Percentiles rank a stretch among this genome's conserved stretches.
phyloP scores from a whole-genome alignment of 2,888 invertebrate genomes.

The Phyllotreta cruciferae region DNA sequence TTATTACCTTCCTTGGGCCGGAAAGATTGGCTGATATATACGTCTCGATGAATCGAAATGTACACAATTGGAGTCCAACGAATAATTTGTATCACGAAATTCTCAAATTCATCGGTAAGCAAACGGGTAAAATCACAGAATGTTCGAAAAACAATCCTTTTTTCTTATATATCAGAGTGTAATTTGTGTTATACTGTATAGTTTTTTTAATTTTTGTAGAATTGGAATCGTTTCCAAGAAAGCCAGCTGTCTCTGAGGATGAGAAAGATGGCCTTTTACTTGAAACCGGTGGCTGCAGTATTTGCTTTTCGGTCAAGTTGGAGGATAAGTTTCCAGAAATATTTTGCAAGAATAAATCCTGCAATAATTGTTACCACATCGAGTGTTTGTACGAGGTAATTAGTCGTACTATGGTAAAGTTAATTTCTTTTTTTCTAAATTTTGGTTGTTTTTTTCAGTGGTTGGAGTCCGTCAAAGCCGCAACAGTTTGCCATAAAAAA shows the following conservation, averaged over 20 bases:
- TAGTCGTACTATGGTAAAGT: background rate
- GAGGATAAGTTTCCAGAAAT: constrained; percentile 57
- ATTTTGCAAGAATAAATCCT: constrained; percentile 56
- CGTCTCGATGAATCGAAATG: constrained; percentile 52
- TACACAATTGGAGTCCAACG: constrained; percentile 55
- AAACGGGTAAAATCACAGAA: background rate
- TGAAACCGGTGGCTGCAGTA: constrained; percentile 56
- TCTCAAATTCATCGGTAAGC: constrained; percentile 54
- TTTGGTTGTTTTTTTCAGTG: constrained; percentile 53
- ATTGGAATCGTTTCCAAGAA: constrained; percentile 51
- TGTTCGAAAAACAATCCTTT: background rate
- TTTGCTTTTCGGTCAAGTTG: constrained; percentile 57
- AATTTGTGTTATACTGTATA: background rate
- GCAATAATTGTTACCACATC: constrained; percentile 56
- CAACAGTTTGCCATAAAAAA: constrained; percentile 51
- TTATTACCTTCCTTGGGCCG: constrained; percentile 59
- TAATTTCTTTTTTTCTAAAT: constrained; percentile 6
- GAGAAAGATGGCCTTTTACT: constrained; percentile 45
- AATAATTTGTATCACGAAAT: constrained; percentile 53
- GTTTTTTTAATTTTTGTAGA: constrained; percentile 42
- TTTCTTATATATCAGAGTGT: too few relatives aligned
- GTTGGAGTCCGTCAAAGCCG: constrained; percentile 52
- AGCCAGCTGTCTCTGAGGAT: constrained; percentile 28
- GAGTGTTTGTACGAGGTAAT: constrained; percentile 59
- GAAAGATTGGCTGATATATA: constrained; percentile 51